A percentile compares a stretch with the other conserved stretches of the same genome.
Evolutionary conservation across 2,888 invertebrate genomes (phyloP).

Genomic region (Dermolepida albohirtum): DNA sequence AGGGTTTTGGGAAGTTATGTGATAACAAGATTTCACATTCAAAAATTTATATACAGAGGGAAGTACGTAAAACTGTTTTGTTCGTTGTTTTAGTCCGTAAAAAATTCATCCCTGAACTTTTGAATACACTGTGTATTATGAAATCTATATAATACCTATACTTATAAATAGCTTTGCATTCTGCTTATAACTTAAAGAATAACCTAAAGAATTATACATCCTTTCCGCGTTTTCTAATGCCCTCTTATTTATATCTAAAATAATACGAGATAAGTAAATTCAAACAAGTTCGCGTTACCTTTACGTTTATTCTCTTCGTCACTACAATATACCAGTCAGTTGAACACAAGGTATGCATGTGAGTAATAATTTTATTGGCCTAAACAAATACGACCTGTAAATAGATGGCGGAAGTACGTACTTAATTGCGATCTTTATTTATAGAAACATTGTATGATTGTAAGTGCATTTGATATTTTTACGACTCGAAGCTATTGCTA

Average conservation of each 20-base stretch:
- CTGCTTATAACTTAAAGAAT: too few relatives aligned
- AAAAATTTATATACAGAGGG: too few relatives aligned
- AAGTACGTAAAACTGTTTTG: too few relatives aligned
- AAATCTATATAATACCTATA: too few relatives aligned
- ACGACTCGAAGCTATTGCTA: not conserved
- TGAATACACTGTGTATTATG: too few relatives aligned
- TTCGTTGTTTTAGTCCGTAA: too few relatives aligned
- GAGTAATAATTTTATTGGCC: slow-evolving; percentile 23
- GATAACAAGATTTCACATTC: too few relatives aligned
- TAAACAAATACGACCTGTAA: slow-evolving; percentile 22
- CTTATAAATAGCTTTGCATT: too few relatives aligned
- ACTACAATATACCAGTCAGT: slow-evolving; percentile 12
- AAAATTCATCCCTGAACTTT: too few relatives aligned
- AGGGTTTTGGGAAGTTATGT: too few relatives aligned
- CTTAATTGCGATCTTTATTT: slow-evolving; percentile 25
- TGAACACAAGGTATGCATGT: slow-evolving; percentile 21
- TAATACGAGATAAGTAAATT: slow-evolving; percentile 11
- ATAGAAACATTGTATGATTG: slow-evolving; percentile 22
- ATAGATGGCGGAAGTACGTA: slow-evolving; percentile 15
- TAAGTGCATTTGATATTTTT: slow-evolving; percentile 15
- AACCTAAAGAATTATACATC: too few relatives aligned
- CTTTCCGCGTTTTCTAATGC: too few relatives aligned
- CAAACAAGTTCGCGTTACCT: slow-evolving; percentile 20
- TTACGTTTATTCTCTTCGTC: slow-evolving; percentile 18
- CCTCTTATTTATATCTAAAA: not conserved